Percentiles rank a stretch among this genome's conserved stretches.
These are phyloP conservation scores for Ecdyonurus torrentis DNA, from an alignment of 2,888 invertebrate species.

Conservation along the genomic window DNA sequence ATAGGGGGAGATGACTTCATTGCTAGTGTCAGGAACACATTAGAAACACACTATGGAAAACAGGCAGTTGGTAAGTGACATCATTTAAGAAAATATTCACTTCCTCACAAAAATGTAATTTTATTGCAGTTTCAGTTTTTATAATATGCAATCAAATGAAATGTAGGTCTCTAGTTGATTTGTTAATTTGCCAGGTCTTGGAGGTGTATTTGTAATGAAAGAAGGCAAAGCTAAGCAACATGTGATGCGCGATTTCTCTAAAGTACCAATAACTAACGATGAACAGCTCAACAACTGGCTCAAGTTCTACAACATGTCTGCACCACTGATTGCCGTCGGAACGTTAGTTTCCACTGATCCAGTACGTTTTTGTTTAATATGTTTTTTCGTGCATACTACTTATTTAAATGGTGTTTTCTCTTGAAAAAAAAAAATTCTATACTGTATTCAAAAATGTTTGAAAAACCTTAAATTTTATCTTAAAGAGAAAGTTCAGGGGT, in stretches of 20 bases:
- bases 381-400: background rate
- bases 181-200: slow-evolving; percentile 69
- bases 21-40: slow-evolving; percentile 53
- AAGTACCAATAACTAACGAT: slow-evolving; percentile 49
- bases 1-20: slow-evolving; percentile 61
- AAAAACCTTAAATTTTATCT: no score
- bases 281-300: slow-evolving; percentile 73
- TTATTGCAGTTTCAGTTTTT: no score
- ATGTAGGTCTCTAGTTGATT: no score
- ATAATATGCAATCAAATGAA: no score
- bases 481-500: no score
- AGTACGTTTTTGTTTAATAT: slow-evolving; percentile 29
- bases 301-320: slow-evolving; percentile 76
- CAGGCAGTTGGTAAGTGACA: slow-evolving; percentile 45
- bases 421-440: background rate
- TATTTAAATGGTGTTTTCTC: background rate
- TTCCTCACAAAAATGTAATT: no score
- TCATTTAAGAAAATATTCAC: no score
- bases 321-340: slow-evolving; percentile 75
- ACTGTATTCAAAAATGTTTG: background rate
- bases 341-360: slow-evolving; percentile 74
- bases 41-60: slow-evolving; percentile 47
- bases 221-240: slow-evolving; percentile 76
- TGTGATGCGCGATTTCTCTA: slow-evolving; percentile 90
- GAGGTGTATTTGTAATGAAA: slow-evolving; percentile 74